phyloP scores from a whole-genome alignment of 2,888 invertebrate genomes.

The Petrolisthes cinctipes region DNA sequence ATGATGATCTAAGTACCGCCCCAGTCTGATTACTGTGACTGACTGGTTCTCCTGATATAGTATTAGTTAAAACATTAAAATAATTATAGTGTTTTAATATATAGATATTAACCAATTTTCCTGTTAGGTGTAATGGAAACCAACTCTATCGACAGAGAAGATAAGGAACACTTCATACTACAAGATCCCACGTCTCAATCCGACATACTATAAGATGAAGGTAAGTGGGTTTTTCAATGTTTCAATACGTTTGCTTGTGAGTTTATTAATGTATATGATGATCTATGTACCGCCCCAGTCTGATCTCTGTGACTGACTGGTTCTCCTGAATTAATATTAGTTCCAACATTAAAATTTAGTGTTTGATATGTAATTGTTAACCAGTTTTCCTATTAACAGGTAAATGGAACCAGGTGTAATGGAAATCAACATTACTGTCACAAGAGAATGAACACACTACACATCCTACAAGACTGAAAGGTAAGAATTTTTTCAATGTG shows the following conservation, averaged over 20 bases:
- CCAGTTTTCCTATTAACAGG: not conserved
- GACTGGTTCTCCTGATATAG: constrained; percentile 24
- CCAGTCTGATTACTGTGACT: constrained; percentile 39
- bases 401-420: not conserved
- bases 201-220: not conserved
- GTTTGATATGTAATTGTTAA: not conserved
- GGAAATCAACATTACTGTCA: not conserved
- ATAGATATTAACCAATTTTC: not conserved
- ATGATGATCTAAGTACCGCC: constrained; percentile 24
- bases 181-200: not conserved
- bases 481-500: not conserved
- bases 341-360: not conserved
- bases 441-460: not conserved
- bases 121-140: not conserved
- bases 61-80: not conserved
- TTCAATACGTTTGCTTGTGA: not conserved
- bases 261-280: too few species aligned
- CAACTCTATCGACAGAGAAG: not conserved
- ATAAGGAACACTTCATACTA: too few species aligned
- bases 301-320: constrained; percentile 29
- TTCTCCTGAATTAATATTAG: constrained; percentile 1
- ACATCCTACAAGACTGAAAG: too few species aligned
- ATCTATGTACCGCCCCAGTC: constrained; percentile 42
- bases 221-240: too few species aligned
- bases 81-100: constrained; percentile 6